These are phyloP conservation scores for Limenitis arthemis DNA, from an alignment of 2,888 invertebrate genomes.

Conservation along the genomic window DNA sequence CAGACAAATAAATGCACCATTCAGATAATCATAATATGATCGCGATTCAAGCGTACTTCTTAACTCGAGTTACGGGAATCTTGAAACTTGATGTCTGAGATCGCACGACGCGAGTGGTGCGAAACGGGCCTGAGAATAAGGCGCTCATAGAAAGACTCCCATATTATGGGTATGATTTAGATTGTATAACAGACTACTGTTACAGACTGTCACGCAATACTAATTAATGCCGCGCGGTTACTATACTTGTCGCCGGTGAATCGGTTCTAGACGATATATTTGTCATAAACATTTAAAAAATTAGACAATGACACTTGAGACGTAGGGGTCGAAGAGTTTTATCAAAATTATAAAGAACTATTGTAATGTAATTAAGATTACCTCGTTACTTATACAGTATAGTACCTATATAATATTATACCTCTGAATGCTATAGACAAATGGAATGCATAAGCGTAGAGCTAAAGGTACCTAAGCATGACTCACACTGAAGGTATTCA, in stretches of 20 bases:
- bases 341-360: too few species aligned
- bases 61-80: conserved; percentile 47
- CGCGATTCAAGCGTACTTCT: conserved; percentile 42
- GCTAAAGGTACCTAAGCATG: conserved; percentile 43
- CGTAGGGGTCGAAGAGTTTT: too few species aligned
- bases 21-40: conserved; percentile 35
- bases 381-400: neutral
- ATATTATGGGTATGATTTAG: conserved; percentile 32
- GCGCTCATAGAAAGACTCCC: conserved; percentile 51
- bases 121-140: conserved; percentile 47
- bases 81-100: conserved; percentile 42
- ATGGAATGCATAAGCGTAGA: conserved; percentile 55
- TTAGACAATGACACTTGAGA: too few species aligned
- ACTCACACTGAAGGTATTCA: conserved; percentile 59
- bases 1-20: conserved; percentile 21
- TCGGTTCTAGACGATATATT: conserved; percentile 33
- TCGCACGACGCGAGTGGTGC: conserved; percentile 31
- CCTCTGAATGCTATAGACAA: conserved; percentile 15
- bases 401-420: conserved; percentile 3
- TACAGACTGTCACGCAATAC: conserved; percentile 55
- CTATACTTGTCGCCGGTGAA: conserved; percentile 6
- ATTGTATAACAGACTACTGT: conserved; percentile 59
- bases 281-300: too few species aligned
- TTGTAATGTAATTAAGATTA: neutral
- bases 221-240: conserved; percentile 38